Evolutionary conservation across 2,797 vertebrate genomes (phyloP).

Genomic region (Centroberyx gerrardi): DNA sequence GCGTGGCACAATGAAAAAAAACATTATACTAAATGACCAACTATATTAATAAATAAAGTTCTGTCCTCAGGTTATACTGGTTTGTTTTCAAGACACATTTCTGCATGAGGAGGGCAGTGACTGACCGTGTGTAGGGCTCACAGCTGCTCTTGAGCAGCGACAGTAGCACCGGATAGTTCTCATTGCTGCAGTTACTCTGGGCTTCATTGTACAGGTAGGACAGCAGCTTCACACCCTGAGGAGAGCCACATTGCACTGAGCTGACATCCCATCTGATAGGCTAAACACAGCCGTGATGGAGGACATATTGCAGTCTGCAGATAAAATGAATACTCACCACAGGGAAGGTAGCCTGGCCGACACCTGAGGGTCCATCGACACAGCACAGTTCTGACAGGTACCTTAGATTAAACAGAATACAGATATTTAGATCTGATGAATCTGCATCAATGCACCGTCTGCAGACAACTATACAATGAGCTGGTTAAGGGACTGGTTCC

Average conservation of each 20-base stretch:
- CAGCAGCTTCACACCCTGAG: slow-evolving; percentile 95
- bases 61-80: slow-evolving; percentile 8
- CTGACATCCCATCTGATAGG: slow-evolving; percentile 68
- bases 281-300: slow-evolving; percentile 58
- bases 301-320: slow-evolving; percentile 62
- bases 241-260: slow-evolving; percentile 60
- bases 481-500: slow-evolving; percentile 13
- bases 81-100: slow-evolving; percentile 1
- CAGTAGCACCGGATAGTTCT: slow-evolving; percentile 95
- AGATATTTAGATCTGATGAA: slow-evolving; percentile 37
- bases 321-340: slow-evolving; percentile 87
- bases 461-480: not conserved
- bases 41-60: not conserved
- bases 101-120: slow-evolving; percentile 20
- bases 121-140: slow-evolving; percentile 94
- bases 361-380: slow-evolving; percentile 87
- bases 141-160: slow-evolving; percentile 96
- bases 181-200: slow-evolving; percentile 97
- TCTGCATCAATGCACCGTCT: slow-evolving; percentile 25
- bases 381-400: slow-evolving; percentile 95
- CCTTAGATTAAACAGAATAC: slow-evolving; percentile 79
- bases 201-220: slow-evolving; percentile 97
- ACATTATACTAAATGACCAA: not conserved
- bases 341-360: slow-evolving; percentile 87
- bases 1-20: slow-evolving; percentile 31